Evolutionary conservation across 1,140 invertebrate species (phyloP).

Genomic region (Mya arenaria): DNA sequence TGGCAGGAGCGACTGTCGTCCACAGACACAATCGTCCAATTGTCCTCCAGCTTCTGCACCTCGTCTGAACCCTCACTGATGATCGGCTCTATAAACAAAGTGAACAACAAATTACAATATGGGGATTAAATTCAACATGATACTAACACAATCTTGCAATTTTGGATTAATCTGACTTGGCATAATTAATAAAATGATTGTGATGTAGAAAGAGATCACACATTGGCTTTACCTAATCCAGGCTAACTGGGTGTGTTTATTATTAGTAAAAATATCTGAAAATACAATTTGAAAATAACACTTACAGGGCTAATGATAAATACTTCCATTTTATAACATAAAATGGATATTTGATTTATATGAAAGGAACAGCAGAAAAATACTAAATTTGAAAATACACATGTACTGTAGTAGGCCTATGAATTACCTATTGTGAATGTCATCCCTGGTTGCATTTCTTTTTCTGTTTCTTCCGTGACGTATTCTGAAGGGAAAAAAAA

Average conservation of each 20-base stretch:
- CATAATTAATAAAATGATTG: too few species aligned
- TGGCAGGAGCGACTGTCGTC: constrained; percentile 93
- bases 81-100: constrained; percentile 89
- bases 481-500: constrained; percentile 16
- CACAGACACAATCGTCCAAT: constrained; percentile 92
- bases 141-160: too few species aligned
- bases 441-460: constrained; percentile 40
- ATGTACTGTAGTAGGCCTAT: neutral
- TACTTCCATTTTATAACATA: neutral
- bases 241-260: too few species aligned
- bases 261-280: too few species aligned
- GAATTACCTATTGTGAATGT: constrained; percentile 44
- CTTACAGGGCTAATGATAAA: too few species aligned
- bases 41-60: constrained; percentile 89
- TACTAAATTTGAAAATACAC: neutral
- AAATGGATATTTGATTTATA: neutral
- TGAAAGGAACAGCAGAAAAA: neutral
- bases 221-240: too few species aligned
- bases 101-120: too few species aligned
- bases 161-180: too few species aligned
- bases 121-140: too few species aligned
- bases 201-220: too few species aligned
- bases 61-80: constrained; percentile 88
- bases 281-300: too few species aligned
- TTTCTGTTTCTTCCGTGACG: neutral